These are phyloP conservation scores for Etheostoma cragini DNA, from an alignment of 2,113 vertebrate genomes.

Conservation along the genomic window DNA sequence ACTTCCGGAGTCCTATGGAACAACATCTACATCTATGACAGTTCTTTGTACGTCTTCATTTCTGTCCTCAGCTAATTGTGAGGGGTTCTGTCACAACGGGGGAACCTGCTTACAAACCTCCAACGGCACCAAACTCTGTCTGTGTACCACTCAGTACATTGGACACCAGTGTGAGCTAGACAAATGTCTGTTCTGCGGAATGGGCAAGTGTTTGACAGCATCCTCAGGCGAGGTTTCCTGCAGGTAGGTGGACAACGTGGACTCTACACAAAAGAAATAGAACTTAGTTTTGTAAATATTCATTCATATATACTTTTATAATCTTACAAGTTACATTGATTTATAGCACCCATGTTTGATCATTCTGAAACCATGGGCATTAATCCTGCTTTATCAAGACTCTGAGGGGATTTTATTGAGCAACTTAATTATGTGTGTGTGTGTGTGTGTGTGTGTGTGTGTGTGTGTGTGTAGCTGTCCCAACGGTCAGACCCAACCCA, in stretches of 20 bases:
- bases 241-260: slow-evolving; percentile 78
- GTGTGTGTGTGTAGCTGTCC: slow-evolving; percentile 85
- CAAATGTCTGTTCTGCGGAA: slow-evolving; percentile 92
- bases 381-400: background rate
- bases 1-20: background rate
- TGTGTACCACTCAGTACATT: slow-evolving; percentile 86
- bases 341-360: background rate
- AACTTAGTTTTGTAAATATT: slow-evolving; percentile 31
- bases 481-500: slow-evolving; percentile 85
- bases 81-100: slow-evolving; percentile 88
- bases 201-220: slow-evolving; percentile 85
- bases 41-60: background rate
- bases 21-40: background rate
- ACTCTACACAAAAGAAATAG: background rate
- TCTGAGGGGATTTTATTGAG: background rate
- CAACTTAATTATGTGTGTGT: background rate
- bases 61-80: slow-evolving; percentile 86
- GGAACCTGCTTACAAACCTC: slow-evolving; percentile 89
- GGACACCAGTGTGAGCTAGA: slow-evolving; percentile 88
- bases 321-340: background rate
- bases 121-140: slow-evolving; percentile 87
- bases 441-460: no score
- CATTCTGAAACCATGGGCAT: background rate
- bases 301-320: background rate
- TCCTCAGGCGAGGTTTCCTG: slow-evolving; percentile 87